Evolutionary conservation across 2,113 vertebrate species (phyloP), one percentile per base, ranked within the genome.

Genomic region (Dromiciops gliroides): DNA sequence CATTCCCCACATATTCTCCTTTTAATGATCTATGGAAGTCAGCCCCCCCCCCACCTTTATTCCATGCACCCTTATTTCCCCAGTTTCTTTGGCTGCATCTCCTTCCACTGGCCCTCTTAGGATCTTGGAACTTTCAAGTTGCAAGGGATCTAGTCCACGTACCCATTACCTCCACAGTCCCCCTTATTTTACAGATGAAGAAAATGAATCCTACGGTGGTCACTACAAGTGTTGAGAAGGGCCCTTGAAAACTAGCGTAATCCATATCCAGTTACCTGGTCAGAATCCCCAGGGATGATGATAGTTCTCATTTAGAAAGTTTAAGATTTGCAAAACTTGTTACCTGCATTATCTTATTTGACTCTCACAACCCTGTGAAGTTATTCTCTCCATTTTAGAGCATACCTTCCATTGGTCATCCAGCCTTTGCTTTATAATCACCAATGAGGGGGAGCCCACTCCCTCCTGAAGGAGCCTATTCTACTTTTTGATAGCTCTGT

Each of bases 21-120:
- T 67, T 37, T 12, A 56, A 28, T 56, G 25, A 26, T 56, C 53
- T 56, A 7, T 28, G 9, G 26, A 28, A 28, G 3, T 28, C 28
- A 9, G 10, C 16, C n/a, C n/a, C 16, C 26, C 8, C 8, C 26
- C 28, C 25, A 1, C 25, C 52, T 1, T 25, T 24, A 53, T 53
- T 56, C 53, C 26, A 28, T 31, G 8, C 8, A 56, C 14, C 56
- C 52, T 53, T 53, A 37, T 31, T 67, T 31, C 4, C 28, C 28
- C 56, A 37, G 10, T 44, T 83, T 22, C 16, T 89, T 0, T 51
- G 67, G 5, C 14, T 48, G 25, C 10, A 31, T 44, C 49, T 37
- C 9, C 31, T 26, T 28, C 3, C 5, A 4, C 8, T 26, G 19
- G 37, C 6, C 16, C 44, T n/a, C 12, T 25, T n/a, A 1, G 1